Conservation (phyloP, 2,888 invertebrate species). For the Dryadula phaetusa region DNA sequence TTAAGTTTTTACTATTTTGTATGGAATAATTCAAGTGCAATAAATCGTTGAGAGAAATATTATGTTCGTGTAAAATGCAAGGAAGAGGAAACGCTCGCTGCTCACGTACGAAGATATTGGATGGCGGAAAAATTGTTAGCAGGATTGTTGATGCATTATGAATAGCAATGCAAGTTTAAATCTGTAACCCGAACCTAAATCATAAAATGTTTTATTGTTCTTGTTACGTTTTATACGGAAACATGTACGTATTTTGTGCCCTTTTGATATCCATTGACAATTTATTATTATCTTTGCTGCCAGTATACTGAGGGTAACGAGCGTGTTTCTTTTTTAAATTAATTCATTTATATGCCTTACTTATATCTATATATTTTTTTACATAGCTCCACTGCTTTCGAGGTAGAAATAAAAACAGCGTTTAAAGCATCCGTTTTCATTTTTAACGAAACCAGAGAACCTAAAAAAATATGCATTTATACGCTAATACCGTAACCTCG, state of each 20-base stretch:
- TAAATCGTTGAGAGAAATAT: slow-evolving; percentile 16
- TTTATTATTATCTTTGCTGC: no score
- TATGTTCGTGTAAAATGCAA: slow-evolving; percentile 11
- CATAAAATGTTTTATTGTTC: slow-evolving; percentile 12
- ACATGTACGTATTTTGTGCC: neutral
- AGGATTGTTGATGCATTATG: slow-evolving; percentile 21
- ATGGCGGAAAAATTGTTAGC: slow-evolving; percentile 25
- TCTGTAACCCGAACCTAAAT: slow-evolving; percentile 12
- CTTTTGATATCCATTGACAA: no score
- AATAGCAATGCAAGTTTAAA: slow-evolving; percentile 19
- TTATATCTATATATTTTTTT: no score
- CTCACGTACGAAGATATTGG: slow-evolving; percentile 17
- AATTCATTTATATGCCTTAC: no score
- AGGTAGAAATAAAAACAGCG: no score
- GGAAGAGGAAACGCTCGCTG: slow-evolving; percentile 16
- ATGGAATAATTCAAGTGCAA: neutral
- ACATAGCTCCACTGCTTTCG: no score
- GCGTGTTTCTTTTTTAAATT: no score
- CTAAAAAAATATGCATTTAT: no score
- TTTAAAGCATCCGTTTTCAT: no score
- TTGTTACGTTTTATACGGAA: neutral
- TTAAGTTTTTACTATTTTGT: neutral
- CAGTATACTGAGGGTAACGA: no score
- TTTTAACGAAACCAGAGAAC: no score
- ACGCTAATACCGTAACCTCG: no score